phyloP scores from a whole-genome alignment of 2,797 vertebrate genomes.

The Oreonectes daqikongensis region DNA sequence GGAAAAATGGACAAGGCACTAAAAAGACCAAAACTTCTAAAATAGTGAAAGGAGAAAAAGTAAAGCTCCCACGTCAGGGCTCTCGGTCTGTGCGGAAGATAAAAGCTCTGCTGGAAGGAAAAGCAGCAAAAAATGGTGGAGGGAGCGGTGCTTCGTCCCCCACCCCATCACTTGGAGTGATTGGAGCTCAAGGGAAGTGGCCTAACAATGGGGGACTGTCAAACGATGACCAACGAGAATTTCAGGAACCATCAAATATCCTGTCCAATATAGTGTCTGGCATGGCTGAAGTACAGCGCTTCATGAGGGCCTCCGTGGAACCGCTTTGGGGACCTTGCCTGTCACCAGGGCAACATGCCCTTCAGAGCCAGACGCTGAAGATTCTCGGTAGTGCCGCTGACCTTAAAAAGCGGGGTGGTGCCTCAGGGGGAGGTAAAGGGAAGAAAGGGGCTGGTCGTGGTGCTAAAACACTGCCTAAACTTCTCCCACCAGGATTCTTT shows the following conservation, averaged over 20 bases:
- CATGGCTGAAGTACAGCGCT: constrained; percentile 98
- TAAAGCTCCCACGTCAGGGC: constrained; percentile 87
- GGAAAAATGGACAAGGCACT: constrained; percentile 77
- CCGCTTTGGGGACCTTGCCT: constrained; percentile 94
- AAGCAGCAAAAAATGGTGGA: constrained; percentile 84
- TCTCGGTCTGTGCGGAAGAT: constrained; percentile 92
- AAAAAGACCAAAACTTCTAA: constrained; percentile 91
- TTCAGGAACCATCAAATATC: constrained; percentile 98
- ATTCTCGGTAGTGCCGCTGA: constrained; percentile 96
- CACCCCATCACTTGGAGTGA: constrained; percentile 51
- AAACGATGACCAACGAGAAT: constrained; percentile 96
- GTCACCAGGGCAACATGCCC: constrained; percentile 82
- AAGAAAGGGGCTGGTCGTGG: constrained; percentile 89
- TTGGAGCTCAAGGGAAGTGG: constrained; percentile 80
- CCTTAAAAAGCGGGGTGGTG: constrained; percentile 89
- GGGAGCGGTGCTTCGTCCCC: constrained; percentile 71
- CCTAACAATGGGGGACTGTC: constrained; percentile 84
- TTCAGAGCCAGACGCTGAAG: constrained; percentile 94
- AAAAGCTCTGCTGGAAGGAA: constrained; percentile 83
- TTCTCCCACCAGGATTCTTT: constrained; percentile 79
- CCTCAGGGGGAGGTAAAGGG: constrained; percentile 81
- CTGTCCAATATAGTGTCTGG: constrained; percentile 98
- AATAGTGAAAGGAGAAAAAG: constrained; percentile 89
- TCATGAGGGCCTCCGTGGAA: constrained; percentile 99
- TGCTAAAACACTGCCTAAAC: constrained; percentile 89